Conservation (phyloP, 2,113 vertebrate genomes). For the Dicerorhinus sumatrensis region DNA sequence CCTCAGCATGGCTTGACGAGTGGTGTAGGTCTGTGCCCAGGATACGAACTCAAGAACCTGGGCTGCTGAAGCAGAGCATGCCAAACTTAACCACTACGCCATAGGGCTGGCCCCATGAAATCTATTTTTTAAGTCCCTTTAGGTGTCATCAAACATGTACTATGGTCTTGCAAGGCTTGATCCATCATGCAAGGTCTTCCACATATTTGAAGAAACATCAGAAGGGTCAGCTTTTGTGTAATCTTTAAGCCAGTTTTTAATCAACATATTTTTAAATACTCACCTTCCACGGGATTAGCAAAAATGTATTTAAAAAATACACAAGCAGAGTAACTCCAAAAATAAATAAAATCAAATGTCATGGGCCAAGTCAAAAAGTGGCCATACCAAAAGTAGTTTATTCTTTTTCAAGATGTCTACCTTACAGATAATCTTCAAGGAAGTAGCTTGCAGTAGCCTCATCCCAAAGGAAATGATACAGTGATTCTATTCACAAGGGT, state of each 20-base stretch:
- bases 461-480: background rate
- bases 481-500: background rate
- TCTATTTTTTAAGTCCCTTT: background rate
- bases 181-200: background rate
- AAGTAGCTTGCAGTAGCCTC: background rate
- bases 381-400: background rate
- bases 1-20: too few species aligned
- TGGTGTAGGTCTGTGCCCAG: too few species aligned
- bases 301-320: background rate
- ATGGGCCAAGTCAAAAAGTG: background rate
- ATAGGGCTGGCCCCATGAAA: background rate
- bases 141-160: background rate
- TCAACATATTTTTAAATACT: background rate
- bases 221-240: background rate
- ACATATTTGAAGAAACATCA: background rate
- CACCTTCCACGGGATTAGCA: background rate
- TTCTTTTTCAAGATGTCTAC: background rate
- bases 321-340: background rate
- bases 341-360: background rate
- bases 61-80: too few species aligned
- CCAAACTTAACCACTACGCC: too few species aligned
- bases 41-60: too few species aligned
- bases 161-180: background rate
- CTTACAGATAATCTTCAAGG: background rate
- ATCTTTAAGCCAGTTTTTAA: background rate